These are phyloP conservation scores for Percopsis omiscomaycus DNA, from an alignment of 2,797 vertebrate species.

Conservation along the genomic window DNA sequence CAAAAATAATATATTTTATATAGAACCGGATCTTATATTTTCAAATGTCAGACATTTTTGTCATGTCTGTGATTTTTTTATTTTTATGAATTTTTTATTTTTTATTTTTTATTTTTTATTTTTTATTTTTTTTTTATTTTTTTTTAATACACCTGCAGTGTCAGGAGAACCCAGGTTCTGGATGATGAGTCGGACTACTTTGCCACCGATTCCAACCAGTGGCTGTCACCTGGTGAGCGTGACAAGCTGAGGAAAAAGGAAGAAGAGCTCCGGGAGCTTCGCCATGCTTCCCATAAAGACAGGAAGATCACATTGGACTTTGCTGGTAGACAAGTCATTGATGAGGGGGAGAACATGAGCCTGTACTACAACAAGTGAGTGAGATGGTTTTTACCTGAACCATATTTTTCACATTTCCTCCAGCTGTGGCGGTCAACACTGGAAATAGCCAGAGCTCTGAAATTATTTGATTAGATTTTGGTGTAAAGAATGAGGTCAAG, in stretches of 20 bases:
- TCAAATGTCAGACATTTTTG: background rate
- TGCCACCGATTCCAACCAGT: conserved; percentile 92
- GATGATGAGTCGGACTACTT: conserved; percentile 98
- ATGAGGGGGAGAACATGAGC: conserved; percentile 80
- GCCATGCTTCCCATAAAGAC: conserved; percentile 86
- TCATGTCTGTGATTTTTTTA: background rate
- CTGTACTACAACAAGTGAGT: conserved; percentile 88
- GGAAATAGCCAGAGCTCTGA: too few relatives aligned
- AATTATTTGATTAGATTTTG: too few relatives aligned
- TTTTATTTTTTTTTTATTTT: background rate
- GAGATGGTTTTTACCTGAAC: conserved; percentile 5
- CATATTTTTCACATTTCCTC: too few relatives aligned
- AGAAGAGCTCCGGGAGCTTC: conserved; percentile 88
- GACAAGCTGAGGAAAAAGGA: conserved; percentile 85
- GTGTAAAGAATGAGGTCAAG: too few relatives aligned
- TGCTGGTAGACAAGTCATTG: conserved; percentile 87
- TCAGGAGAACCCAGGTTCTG: conserved; percentile 93
- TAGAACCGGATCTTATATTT: conserved; percentile 6
- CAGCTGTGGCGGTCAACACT: too few relatives aligned
- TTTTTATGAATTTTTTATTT: background rate
- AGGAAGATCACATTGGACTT: conserved; percentile 93
- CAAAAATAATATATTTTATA: background rate
- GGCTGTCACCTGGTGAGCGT: conserved; percentile 88
- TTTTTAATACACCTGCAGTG: conserved; percentile 68
- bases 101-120: too few relatives aligned